A percentile compares a stretch with the other conserved stretches of the same genome.
phyloP scores from a whole-genome alignment of 35 echinoderm and acorn worm species.

The Diadema setosum region DNA sequence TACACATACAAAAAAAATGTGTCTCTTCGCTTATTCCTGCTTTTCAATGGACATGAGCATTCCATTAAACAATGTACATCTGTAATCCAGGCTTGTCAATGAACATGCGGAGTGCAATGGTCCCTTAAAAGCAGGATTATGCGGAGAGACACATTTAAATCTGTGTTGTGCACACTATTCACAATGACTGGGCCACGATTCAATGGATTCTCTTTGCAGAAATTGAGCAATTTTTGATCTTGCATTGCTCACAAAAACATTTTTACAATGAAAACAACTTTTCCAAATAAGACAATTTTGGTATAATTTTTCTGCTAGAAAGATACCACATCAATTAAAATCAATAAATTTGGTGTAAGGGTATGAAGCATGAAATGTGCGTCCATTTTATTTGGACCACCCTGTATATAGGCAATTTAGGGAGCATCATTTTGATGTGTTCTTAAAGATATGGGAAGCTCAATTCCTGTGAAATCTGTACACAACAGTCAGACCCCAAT shows the following conservation, averaged over 20 bases:
- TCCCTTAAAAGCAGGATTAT: not conserved
- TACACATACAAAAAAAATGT: not conserved
- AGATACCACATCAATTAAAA: not conserved
- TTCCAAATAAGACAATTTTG: not conserved
- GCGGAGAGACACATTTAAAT: not conserved
- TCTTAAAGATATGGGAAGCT: too few species aligned
- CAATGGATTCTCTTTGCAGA: not conserved
- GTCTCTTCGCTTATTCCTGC: not conserved
- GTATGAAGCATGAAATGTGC: not conserved
- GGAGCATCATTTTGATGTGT: too few species aligned
- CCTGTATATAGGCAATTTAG: not conserved
- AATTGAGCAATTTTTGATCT: not conserved
- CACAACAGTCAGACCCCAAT: too few species aligned
- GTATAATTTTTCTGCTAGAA: not conserved
- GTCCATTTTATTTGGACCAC: not conserved
- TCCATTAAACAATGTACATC: not conserved
- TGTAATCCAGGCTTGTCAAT: too few species aligned
- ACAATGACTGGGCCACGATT: not conserved
- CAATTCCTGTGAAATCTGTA: too few species aligned
- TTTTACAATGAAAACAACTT: not conserved
- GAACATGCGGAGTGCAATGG: not conserved
- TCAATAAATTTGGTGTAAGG: not conserved
- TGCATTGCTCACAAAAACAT: not conserved
- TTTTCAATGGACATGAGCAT: not conserved
- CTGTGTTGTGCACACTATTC: not conserved